A percentile compares a stretch with the other conserved stretches of the same genome.
phyloP scores from a whole-genome alignment of 2,797 vertebrate genomes.

The Sciurus vulgaris region DNA sequence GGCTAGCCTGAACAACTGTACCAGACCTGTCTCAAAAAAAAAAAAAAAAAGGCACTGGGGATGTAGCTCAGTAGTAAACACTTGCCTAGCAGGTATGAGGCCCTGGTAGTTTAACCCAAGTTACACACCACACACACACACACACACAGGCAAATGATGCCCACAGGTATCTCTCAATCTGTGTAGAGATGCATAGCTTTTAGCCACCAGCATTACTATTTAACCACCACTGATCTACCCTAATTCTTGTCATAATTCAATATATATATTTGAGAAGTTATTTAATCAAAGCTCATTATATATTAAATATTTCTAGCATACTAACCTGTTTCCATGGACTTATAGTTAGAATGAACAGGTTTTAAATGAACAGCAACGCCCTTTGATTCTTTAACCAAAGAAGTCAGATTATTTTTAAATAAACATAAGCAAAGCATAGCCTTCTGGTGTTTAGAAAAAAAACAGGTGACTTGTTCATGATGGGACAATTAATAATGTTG shows the following conservation, averaged over 20 bases:
- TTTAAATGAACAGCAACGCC: conserved; percentile 36
- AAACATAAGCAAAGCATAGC: neutral
- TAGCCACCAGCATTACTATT: neutral
- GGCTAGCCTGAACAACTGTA: too few species aligned
- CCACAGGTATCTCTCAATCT: neutral
- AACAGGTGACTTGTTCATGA: neutral
- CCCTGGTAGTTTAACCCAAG: too few species aligned
- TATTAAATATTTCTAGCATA: conserved; percentile 16
- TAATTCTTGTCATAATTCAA: conserved; percentile 7
- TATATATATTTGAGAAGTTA: conserved; percentile 8
- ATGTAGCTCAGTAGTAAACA: neutral
- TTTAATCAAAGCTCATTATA: conserved; percentile 16
- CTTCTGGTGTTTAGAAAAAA: neutral
- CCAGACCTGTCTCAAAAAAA: too few species aligned
- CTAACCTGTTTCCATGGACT: neutral
- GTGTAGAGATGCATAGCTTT: neutral
- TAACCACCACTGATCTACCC: conserved; percentile 10
- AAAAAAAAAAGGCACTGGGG: neutral
- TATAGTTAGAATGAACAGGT: neutral
- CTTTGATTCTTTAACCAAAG: conserved; percentile 19
- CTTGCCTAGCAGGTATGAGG: neutral
- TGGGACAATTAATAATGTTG: conserved; percentile 8
- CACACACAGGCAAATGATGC: too few species aligned
- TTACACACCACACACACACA: too few species aligned
- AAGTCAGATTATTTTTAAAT: conserved; percentile 28